These are phyloP conservation scores for Drosophila parabipectinata DNA, from an alignment of 1,140 invertebrate species.

Conservation along the genomic window DNA sequence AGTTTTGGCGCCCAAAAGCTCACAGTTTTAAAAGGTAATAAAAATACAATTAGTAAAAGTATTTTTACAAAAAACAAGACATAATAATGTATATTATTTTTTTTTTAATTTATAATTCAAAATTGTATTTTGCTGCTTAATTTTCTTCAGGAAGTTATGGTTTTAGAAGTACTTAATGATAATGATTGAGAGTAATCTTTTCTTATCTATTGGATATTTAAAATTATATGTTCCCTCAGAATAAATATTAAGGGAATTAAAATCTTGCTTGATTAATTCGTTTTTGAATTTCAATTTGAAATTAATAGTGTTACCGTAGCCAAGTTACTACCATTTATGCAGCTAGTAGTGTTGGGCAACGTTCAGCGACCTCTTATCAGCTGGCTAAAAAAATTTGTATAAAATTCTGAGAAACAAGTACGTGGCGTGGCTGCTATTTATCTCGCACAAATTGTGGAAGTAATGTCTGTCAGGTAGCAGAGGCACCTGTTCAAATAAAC, in stretches of 20 bases:
- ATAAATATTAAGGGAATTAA: background rate
- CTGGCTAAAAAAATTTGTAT: constrained; percentile 19
- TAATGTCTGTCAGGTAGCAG: constrained; percentile 60
- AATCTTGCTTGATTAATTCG: background rate
- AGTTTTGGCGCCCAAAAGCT: background rate
- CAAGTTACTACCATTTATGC: background rate
- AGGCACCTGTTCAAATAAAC: constrained; percentile 13
- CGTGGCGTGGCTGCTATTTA: constrained; percentile 51
- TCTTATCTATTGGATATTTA: background rate
- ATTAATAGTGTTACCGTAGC: background rate
- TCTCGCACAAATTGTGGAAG: constrained; percentile 51
- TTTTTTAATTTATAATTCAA: too few relatives aligned
- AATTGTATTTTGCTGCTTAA: too few relatives aligned
- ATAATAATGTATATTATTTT: background rate
- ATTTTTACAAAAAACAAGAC: too few relatives aligned
- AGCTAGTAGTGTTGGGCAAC: background rate
- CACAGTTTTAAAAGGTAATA: background rate
- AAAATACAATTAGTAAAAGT: too few relatives aligned
- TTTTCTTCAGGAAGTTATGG: too few relatives aligned
- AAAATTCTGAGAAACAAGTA: constrained; percentile 51
- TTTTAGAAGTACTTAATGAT: too few relatives aligned
- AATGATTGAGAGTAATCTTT: too few relatives aligned
- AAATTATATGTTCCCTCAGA: background rate
- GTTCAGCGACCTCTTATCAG: constrained; percentile 29
- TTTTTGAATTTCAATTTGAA: background rate